Conservation (phyloP, 1,140 invertebrate genomes). For the Pollicipes pollicipes region DNA sequence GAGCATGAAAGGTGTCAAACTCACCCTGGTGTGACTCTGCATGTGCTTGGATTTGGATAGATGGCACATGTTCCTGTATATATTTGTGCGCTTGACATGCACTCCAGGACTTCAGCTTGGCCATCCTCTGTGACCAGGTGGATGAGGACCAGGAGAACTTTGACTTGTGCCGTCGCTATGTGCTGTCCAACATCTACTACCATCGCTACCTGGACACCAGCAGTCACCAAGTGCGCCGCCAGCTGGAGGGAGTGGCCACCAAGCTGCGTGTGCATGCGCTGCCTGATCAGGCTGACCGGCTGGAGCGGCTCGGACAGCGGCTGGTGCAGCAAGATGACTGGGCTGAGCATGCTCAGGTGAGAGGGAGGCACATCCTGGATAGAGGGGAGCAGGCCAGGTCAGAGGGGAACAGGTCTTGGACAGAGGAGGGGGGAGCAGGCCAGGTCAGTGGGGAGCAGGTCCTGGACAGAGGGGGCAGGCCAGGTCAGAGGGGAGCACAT, state of each 20-base stretch:
- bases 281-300: background rate
- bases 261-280: constrained; percentile 3
- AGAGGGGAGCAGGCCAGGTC: background rate
- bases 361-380: no score
- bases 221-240: constrained; percentile 1
- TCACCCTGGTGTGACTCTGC: no score
- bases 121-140: background rate
- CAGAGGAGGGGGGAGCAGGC: no score
- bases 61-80: no score
- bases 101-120: no score
- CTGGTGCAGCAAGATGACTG: background rate
- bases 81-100: no score
- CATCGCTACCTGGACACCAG: background rate
- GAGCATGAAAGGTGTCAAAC: no score
- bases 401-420: no score
- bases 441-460: no score
- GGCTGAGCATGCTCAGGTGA: background rate
- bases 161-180: background rate
- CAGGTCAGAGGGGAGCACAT: no score
- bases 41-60: no score
- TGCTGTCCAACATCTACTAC: constrained; percentile 1
- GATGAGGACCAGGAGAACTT: background rate
- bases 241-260: background rate
- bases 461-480: no score
- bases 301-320: background rate